phyloP scores from a whole-genome alignment of 2,888 invertebrate species.

The Parnassius smintheus region DNA sequence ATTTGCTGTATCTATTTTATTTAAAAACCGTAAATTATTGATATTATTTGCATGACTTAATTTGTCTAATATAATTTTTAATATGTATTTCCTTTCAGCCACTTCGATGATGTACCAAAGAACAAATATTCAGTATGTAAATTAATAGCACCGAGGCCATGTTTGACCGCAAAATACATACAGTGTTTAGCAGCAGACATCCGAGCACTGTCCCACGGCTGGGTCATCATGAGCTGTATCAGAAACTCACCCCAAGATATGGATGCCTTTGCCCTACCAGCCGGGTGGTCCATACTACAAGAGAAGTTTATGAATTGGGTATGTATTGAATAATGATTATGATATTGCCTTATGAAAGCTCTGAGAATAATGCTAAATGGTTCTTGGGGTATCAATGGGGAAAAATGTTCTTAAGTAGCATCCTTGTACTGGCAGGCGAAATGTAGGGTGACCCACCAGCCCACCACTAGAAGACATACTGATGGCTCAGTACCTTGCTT shows the following conservation, averaged over 20 bases:
- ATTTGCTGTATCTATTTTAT: no score
- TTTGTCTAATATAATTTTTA: no score
- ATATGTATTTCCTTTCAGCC: constrained; percentile 44
- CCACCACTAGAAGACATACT: no score
- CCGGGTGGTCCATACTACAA: constrained; percentile 81
- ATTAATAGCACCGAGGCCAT: constrained; percentile 85
- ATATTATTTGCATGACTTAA: no score
- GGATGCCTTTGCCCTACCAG: constrained; percentile 79
- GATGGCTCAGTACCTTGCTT: no score
- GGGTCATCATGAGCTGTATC: constrained; percentile 84
- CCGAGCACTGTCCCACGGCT: constrained; percentile 83
- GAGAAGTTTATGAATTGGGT: constrained; percentile 70
- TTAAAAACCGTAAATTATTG: no score
- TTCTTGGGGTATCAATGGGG: no score
- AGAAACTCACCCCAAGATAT: constrained; percentile 53
- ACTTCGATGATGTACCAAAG: constrained; percentile 78
- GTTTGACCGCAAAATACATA: constrained; percentile 87
- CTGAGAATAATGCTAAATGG: no score
- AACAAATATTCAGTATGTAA: constrained; percentile 78
- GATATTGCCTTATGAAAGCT: no score
- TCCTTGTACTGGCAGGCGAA: no score
- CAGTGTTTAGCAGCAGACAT: constrained; percentile 86
- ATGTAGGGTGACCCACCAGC: no score
- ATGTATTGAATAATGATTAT: constrained; percentile 27
- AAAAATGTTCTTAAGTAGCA: no score